Conservation (phyloP, 64 coral and sea anemone species). For the Pocillopora verrucosa region DNA sequence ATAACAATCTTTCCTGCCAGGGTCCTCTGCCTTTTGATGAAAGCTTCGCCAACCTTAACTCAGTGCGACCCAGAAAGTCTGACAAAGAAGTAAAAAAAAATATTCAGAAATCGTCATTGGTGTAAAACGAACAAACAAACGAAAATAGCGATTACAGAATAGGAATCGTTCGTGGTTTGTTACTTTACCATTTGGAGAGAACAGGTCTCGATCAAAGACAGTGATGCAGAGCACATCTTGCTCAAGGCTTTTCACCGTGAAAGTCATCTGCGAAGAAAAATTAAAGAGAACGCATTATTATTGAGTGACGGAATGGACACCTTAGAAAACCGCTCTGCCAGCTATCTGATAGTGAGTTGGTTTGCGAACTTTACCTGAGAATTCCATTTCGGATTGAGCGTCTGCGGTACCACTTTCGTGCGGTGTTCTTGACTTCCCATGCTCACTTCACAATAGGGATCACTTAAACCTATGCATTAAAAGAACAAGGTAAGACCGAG, state of each 20-base stretch:
- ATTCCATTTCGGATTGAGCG: conserved; percentile 97
- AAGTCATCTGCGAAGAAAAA: conserved; percentile 68
- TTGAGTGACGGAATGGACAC: not conserved
- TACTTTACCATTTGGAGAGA: conserved; percentile 90
- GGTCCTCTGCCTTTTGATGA: conserved; percentile 79
- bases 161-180: not conserved
- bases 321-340: too few relatives aligned
- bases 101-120: not conserved
- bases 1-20: conserved; percentile 78
- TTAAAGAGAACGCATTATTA: not conserved
- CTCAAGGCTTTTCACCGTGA: conserved; percentile 79
- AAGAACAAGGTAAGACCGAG: not conserved
- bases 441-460: conserved; percentile 98
- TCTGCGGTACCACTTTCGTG: conserved; percentile 86
- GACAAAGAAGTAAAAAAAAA: conserved; percentile 2
- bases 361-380: conserved; percentile 52
- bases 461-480: conserved; percentile 71
- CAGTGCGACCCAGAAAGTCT: conserved; percentile 98
- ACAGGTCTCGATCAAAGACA: conserved; percentile 96
- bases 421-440: conserved; percentile 95
- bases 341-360: too few relatives aligned
- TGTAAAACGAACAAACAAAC: not conserved
- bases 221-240: conserved; percentile 98
- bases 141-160: not conserved
- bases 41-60: conserved; percentile 81